Evolutionary conservation across 2,888 invertebrate genomes (phyloP), one percentile per base, ranked within the genome.

Genomic region (Strigamia transsilvanica): DNA sequence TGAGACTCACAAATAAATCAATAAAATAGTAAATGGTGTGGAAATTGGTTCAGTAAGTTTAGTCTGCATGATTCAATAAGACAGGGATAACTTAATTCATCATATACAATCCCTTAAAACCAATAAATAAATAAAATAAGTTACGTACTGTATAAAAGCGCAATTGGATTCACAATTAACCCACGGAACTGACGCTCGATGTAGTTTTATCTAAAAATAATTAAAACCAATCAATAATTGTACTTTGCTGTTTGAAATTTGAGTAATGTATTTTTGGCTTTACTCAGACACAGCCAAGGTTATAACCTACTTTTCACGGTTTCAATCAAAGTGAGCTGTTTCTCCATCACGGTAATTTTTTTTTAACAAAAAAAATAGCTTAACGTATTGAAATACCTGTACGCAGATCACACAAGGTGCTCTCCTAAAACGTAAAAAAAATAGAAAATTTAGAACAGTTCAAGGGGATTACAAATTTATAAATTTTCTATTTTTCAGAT

Each of bases 261-360:
- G 46, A 46, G n/a, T 46, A 13, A 46, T 15, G 12, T 3, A 0
- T 9, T 0, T 38, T 38, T 46, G 46, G 15, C n/a, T 46, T 15
- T 15, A 46, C 46, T 46, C 46, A 46, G 46, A 46, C 46, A 46
- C 46, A 46, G 46, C 46, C 46, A 46, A 46, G 46, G 46, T 15
- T 15, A 46, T 13, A n/a, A 46, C 46, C 46, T n/a, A 46, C n/a
- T 46, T 46, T 46, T 46, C 46, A 46, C n/a, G 46, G 38, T 46
- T 46, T 46, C 46, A 46, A 46, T 46, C 46, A 46, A 46, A 46
- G 46, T 46, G 46, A 46, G 46, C 46, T 46, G 46, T 46, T 46
- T 46, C 46, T 46, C 46, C 46, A 46, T 46, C 46, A 46, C 46
- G 4, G 46, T 46, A 4, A 38, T 46, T 13, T 15, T 46, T 46